Percentiles rank a stretch among this genome's conserved stretches.
These are phyloP conservation scores for Nibea coibor DNA, from an alignment of 2,113 vertebrate genomes.

Conservation along the genomic window DNA sequence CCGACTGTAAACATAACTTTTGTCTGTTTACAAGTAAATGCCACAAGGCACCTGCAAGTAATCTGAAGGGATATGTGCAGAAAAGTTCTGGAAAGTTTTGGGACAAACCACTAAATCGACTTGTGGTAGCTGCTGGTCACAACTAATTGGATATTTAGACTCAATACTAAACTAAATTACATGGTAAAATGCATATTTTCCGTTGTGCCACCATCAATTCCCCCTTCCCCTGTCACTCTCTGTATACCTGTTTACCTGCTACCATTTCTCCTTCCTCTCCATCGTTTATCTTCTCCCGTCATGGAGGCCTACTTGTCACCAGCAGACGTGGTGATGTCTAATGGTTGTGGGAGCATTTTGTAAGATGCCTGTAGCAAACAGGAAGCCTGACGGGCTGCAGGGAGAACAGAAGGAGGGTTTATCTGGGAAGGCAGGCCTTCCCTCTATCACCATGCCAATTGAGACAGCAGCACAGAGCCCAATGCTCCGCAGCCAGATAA, in stretches of 20 bases:
- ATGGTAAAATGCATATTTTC: conserved; percentile 14
- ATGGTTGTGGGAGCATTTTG: conserved; percentile 69
- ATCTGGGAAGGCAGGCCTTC: conserved; percentile 79
- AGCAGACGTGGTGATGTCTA: conserved; percentile 65
- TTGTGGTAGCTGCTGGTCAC: neutral
- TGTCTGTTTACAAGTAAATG: neutral
- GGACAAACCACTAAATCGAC: conserved; percentile 7
- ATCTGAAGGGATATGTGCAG: neutral
- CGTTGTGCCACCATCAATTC: conserved; percentile 27
- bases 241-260: conserved; percentile 38
- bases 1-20: neutral
- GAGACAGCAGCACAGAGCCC: conserved; percentile 65
- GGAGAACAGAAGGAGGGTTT: conserved; percentile 78
- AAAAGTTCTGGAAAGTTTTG: conserved; percentile 19
- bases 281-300: conserved; percentile 62
- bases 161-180: conserved; percentile 29
- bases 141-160: conserved; percentile 25
- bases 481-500: conserved; percentile 75
- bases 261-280: conserved; percentile 35
- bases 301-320: conserved; percentile 65
- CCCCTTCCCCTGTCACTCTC: neutral
- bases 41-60: neutral
- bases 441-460: conserved; percentile 76
- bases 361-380: conserved; percentile 64
- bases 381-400: conserved; percentile 57